A percentile compares a stretch with the other conserved stretches of the same genome.
Conservation (phyloP, 2,888 invertebrate genomes). For the Drosophila melanosoma region DNA sequence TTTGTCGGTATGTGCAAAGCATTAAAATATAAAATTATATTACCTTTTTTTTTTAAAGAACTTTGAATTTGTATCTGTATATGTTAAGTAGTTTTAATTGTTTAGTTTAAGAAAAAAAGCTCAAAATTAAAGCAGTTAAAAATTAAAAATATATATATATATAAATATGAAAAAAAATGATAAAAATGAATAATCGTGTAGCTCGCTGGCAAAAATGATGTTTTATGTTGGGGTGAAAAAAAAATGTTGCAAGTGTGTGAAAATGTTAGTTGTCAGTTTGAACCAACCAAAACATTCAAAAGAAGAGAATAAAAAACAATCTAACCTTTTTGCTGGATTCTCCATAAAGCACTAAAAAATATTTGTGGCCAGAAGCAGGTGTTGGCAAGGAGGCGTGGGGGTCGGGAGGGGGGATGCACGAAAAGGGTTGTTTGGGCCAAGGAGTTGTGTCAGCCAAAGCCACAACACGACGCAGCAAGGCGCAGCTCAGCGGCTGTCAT, state of each 20-base stretch:
- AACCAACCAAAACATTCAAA: conserved; percentile 13
- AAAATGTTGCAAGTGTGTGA: conserved; percentile 16
- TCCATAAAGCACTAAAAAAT: conserved; percentile 23
- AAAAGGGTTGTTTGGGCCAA: background rate
- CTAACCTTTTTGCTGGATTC: conserved; percentile 28
- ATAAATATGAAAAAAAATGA: too few relatives aligned
- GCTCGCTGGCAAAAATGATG: background rate
- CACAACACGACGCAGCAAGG: conserved; percentile 8
- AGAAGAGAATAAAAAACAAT: conserved; percentile 13
- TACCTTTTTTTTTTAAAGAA: background rate
- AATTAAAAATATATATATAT: too few relatives aligned
- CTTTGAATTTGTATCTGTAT: background rate
- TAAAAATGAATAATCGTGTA: background rate
- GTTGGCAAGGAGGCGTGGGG: background rate
- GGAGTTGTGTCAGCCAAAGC: conserved; percentile 17
- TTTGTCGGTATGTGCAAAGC: background rate
- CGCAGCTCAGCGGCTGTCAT: conserved; percentile 76
- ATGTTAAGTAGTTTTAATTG: background rate
- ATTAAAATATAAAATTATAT: background rate
- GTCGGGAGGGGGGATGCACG: background rate
- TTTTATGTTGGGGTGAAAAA: background rate
- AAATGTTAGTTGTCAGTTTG: conserved; percentile 41
- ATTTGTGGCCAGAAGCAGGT: conserved; percentile 33
- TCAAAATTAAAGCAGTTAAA: too few relatives aligned
- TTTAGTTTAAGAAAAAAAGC: too few relatives aligned